Conservation (phyloP, 2,113 vertebrate species). For the Parotia lawesii region DNA sequence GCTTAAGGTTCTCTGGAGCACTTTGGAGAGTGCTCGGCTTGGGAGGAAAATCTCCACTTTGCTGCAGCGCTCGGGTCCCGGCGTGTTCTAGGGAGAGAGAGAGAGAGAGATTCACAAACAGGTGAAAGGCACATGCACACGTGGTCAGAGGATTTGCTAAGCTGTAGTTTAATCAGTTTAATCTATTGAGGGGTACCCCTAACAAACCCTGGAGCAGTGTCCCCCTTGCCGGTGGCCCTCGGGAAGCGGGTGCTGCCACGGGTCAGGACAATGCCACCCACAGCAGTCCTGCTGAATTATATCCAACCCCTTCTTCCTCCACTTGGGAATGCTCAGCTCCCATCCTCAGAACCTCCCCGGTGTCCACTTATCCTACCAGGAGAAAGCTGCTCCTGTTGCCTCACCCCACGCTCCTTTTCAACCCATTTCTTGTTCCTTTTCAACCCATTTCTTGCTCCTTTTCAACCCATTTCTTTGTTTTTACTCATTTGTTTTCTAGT, state of each 20-base stretch:
- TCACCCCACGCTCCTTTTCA: not conserved
- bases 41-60: not conserved
- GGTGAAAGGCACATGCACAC: not conserved
- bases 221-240: not conserved
- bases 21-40: not conserved
- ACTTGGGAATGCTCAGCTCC: not conserved
- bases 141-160: not conserved
- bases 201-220: not conserved
- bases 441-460: not conserved
- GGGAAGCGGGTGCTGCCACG: not conserved
- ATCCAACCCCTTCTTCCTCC: not conserved
- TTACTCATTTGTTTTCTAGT: not conserved
- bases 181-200: not conserved
- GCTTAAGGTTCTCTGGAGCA: not conserved
- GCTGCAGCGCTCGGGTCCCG: not conserved
- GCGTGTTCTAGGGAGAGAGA: not conserved
- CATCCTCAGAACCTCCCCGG: not conserved
- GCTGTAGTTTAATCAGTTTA: not conserved
- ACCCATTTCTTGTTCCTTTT: not conserved
- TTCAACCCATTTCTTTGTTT: not conserved
- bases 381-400: not conserved
- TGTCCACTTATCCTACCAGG: not conserved
- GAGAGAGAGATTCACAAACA: not conserved
- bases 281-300: not conserved
- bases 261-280: not conserved